Evolutionary conservation across 2,888 invertebrate species (phyloP), one percentile per base, ranked within the genome.

Genomic region (Carabus problematicus): DNA sequence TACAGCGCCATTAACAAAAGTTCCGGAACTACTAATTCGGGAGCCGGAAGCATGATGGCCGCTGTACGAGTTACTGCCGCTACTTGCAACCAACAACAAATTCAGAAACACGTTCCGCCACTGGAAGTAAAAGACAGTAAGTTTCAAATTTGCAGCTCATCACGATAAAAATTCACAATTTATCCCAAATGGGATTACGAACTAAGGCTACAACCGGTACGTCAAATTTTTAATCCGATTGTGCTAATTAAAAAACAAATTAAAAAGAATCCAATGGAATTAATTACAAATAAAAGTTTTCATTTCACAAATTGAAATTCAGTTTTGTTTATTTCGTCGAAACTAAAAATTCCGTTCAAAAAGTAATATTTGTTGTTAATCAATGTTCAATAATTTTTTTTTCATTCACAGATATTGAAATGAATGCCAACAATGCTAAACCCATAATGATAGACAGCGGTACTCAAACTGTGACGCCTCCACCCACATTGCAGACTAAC

Each of bases 51-150:
- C 70, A 88, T 89, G 87, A 89, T 89, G 87, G 88, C 89, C 0
- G 87, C 89, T 6, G 86, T 89, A 3, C 87, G 89, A 72, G 85
- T 89, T 12, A 89, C 89, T 18, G 88, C 89, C 1, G 88, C 86
- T 18, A 89, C 89, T 1, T 89, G 88, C 75, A 88, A 89, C 72
- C 88, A 88, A 74, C 88, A 89, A 75, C 86, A 88, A 75, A 84
- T 89, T 45, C 86, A 87, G 74, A 87, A 86, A 76, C 87, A 88
- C 78, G 85, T 87, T 71, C 84, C 85, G 47, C 84, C 86, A 47
- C 80, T 84, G 49, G 77, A 79, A 58, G 56, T 68, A 72, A 61
- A 70, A 62, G 66, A 67, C n/a, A 47, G 70, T 70, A 49, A 14
- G 64, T 42, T 18, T 16, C 9, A 52, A 52, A 8, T 49, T 49